phyloP scores from a whole-genome alignment of 2,888 invertebrate genomes.

The Clusia tigrina region DNA sequence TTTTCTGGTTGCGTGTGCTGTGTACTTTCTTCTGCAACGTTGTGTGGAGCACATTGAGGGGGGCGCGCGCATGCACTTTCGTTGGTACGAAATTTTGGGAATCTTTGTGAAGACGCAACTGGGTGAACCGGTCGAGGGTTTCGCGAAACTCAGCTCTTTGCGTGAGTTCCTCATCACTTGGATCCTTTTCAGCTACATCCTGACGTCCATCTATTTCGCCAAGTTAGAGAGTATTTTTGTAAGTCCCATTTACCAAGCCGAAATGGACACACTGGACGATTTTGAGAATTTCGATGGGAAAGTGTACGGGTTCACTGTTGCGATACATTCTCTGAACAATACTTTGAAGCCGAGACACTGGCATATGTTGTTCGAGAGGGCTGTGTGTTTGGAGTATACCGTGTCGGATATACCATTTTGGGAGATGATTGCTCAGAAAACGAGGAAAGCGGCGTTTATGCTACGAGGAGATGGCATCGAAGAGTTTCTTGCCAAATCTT shows the following conservation, averaged over 20 bases:
- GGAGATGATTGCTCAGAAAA: conserved; percentile 12
- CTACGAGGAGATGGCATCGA: conserved; percentile 33
- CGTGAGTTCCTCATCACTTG: conserved; percentile 53
- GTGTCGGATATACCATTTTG: background rate
- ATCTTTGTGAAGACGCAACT: conserved; percentile 51
- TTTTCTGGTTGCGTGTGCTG: conserved; percentile 31
- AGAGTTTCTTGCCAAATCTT: conserved; percentile 34
- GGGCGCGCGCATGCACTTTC: conserved; percentile 16
- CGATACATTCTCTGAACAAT: conserved; percentile 15
- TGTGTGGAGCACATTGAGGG: conserved; percentile 26
- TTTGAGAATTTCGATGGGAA: conserved; percentile 20
- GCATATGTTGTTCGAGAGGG: conserved; percentile 7
- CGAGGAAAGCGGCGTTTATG: conserved; percentile 32
- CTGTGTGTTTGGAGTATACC: conserved; percentile 11
- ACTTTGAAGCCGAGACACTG: conserved; percentile 14
- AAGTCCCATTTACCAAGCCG: conserved; percentile 36
- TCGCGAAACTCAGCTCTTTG: conserved; percentile 47
- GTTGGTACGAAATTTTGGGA: conserved; percentile 48
- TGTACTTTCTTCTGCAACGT: conserved; percentile 22
- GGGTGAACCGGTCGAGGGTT: conserved; percentile 48
- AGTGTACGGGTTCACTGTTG: conserved; percentile 22
- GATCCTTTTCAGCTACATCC: conserved; percentile 57
- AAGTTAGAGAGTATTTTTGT: conserved; percentile 37
- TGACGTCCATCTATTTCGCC: conserved; percentile 49
- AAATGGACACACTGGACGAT: conserved; percentile 32